Conservation (phyloP, 2,888 invertebrate species). For the Cosmopolites sordidus region DNA sequence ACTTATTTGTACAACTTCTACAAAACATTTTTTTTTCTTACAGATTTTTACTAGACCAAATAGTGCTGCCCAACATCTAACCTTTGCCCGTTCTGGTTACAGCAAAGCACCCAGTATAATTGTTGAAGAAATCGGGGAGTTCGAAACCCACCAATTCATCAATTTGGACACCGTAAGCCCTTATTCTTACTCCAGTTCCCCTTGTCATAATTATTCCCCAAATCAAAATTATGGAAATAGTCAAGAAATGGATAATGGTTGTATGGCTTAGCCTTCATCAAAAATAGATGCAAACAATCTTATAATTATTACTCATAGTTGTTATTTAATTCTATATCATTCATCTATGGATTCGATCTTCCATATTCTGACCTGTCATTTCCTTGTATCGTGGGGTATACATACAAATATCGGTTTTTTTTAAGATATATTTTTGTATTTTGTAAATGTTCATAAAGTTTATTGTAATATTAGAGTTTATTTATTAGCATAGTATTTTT, state of each 20-base stretch:
- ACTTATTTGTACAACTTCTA: no score
- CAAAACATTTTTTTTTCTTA: conserved; percentile 8
- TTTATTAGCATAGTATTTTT: conserved; percentile 12
- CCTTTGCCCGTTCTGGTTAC: conserved; percentile 27
- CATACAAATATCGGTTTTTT: not conserved
- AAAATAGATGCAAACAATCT: no score
- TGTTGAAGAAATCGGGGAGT: conserved; percentile 51
- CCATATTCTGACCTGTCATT: not conserved
- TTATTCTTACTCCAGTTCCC: conserved; percentile 42
- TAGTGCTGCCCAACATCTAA: conserved; percentile 34
- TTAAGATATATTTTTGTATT: conserved; percentile 8
- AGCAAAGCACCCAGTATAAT: conserved; percentile 48
- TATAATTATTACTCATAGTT: no score
- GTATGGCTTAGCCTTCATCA: conserved; percentile 59
- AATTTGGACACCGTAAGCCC: conserved; percentile 50
- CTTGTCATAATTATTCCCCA: conserved; percentile 56
- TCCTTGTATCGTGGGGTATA: not conserved
- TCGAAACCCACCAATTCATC: conserved; percentile 54
- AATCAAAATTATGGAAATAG: conserved; percentile 53
- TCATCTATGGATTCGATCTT: no score
- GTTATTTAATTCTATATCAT: no score
- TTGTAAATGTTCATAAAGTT: conserved; percentile 10
- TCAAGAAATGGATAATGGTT: conserved; percentile 57
- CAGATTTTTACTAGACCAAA: conserved; percentile 38
- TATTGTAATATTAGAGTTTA: conserved; percentile 9